Conservation (phyloP, 2,113 vertebrate genomes). For the Equus przewalskii region DNA sequence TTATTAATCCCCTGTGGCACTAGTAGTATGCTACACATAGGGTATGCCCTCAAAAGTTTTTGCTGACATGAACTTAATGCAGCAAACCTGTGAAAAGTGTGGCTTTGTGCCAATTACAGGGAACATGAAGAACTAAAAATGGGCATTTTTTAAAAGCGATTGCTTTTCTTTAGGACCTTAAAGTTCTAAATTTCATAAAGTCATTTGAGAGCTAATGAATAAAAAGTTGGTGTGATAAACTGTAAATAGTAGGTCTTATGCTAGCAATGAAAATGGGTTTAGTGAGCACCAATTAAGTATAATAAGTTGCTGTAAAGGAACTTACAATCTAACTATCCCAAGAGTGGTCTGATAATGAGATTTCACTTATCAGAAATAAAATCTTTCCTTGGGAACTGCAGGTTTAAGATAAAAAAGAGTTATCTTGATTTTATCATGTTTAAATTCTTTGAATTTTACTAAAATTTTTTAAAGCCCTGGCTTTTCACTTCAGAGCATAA, state of each 20-base stretch:
- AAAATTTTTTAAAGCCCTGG: background rate
- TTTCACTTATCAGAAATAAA: slow-evolving; percentile 28
- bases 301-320: background rate
- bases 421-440: slow-evolving; percentile 8
- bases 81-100: slow-evolving; percentile 13
- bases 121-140: slow-evolving; percentile 33
- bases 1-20: background rate
- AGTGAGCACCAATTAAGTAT: background rate
- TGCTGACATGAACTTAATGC: slow-evolving; percentile 19
- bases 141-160: background rate
- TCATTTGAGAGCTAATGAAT: background rate
- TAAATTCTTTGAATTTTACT: slow-evolving; percentile 46
- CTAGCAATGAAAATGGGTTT: background rate
- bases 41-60: background rate
- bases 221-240: background rate
- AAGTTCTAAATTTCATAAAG: background rate
- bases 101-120: background rate
- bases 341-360: background rate
- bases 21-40: background rate
- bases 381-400: background rate
- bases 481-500: slow-evolving; percentile 1
- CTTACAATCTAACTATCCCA: background rate
- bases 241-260: background rate
- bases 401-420: slow-evolving; percentile 5
- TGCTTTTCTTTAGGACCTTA: slow-evolving; percentile 28